phyloP scores from a whole-genome alignment of 2,797 vertebrate species.

The Eremophila alpestris region DNA sequence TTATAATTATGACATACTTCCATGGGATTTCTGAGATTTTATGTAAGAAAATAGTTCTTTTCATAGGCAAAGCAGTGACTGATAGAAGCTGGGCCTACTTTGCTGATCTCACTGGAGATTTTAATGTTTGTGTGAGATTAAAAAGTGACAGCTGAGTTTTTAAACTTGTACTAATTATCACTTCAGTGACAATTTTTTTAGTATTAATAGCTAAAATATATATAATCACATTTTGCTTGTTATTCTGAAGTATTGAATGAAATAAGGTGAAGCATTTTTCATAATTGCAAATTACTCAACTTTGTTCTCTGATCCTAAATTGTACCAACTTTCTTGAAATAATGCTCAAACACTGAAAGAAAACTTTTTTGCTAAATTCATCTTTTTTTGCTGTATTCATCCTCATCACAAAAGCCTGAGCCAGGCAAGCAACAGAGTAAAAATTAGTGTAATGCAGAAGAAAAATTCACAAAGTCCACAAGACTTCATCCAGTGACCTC shows the following conservation, averaged over 20 bases:
- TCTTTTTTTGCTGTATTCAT: neutral
- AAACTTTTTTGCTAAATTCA: neutral
- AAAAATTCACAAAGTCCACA: neutral
- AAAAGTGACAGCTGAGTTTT: neutral
- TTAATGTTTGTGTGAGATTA: neutral
- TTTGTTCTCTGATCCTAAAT: neutral
- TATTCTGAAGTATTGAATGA: neutral
- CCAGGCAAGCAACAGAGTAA: neutral
- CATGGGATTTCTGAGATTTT: neutral
- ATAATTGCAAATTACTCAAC: neutral
- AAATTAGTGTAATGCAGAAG: neutral
- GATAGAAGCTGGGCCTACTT: neutral
- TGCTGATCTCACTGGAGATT: neutral
- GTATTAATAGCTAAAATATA: neutral
- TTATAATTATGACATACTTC: neutral
- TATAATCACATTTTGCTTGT: neutral
- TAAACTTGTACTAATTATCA: neutral
- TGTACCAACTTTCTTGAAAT: neutral
- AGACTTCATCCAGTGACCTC: neutral
- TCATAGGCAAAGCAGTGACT: neutral
- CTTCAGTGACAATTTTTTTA: neutral
- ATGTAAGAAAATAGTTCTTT: neutral
- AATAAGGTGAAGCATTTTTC: neutral
- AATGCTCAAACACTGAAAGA: neutral
- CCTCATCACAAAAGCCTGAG: neutral